phyloP scores from a whole-genome alignment of 92 coral and sea anemone species.

The Palythoa grandis region DNA sequence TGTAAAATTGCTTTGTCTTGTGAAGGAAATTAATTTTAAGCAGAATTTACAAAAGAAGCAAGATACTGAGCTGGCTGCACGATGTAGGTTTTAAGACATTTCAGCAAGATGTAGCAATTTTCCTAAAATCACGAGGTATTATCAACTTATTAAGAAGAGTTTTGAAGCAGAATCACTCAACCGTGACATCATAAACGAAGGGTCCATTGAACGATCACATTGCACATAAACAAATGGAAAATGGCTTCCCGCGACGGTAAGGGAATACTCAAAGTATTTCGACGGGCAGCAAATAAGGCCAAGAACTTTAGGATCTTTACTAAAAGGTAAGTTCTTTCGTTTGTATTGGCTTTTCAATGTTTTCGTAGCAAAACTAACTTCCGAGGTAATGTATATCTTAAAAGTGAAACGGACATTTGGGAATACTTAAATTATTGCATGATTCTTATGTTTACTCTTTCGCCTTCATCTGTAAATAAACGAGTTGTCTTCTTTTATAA shows the following conservation, averaged over 20 bases:
- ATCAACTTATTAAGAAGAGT: not conserved
- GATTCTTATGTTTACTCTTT: not conserved
- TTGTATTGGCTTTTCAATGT: not conserved
- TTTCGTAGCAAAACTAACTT: not conserved
- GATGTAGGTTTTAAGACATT: not conserved
- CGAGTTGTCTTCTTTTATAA: conserved; percentile 5
- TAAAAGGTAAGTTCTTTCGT: conserved; percentile 57
- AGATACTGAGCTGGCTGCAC: not conserved
- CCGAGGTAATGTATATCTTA: not conserved
- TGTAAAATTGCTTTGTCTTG: conserved; percentile 1
- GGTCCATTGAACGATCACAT: not conserved
- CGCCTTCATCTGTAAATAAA: conserved; percentile 21
- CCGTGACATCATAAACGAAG: conserved; percentile 18
- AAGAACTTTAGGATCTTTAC: conserved; percentile 88
- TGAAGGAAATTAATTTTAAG: conserved; percentile 15
- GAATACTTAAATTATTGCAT: not conserved
- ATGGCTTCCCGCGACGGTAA: conserved; percentile 66
- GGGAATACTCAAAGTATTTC: conserved; percentile 64
- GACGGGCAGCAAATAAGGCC: conserved; percentile 85
- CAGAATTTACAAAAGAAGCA: not conserved
- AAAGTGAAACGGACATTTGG: not conserved
- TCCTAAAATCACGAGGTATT: not conserved
- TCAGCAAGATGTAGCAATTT: not conserved
- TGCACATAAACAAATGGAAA: conserved; percentile 11
- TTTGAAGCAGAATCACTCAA: conserved; percentile 27